These are phyloP conservation scores for Passerculus sandwichensis DNA, from an alignment of 2,797 vertebrate genomes.

Conservation along the genomic window DNA sequence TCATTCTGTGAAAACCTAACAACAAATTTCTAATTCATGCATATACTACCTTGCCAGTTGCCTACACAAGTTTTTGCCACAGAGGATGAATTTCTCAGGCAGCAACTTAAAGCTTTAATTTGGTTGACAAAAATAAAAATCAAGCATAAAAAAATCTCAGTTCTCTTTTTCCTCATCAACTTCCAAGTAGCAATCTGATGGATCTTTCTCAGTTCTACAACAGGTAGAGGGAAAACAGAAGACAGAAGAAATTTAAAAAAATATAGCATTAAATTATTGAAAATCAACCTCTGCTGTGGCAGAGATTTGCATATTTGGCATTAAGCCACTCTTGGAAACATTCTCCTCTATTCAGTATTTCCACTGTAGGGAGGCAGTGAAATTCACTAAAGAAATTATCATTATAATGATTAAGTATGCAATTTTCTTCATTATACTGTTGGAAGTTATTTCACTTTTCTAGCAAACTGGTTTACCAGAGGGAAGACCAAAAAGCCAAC, in stretches of 20 bases:
- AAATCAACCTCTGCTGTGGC: background rate
- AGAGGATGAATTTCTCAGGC: background rate
- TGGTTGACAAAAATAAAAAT: background rate
- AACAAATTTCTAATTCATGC: background rate
- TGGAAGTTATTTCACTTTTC: background rate
- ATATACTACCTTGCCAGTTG: background rate
- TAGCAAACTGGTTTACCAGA: background rate
- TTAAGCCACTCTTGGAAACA: slow-evolving; percentile 1
- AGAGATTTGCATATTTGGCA: background rate
- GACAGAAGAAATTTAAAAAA: background rate
- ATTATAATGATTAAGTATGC: background rate
- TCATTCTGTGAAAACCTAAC: background rate
- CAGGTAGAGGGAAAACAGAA: background rate
- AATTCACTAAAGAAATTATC: background rate
- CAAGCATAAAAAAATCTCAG: background rate
- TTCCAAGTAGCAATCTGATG: background rate
- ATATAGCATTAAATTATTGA: background rate
- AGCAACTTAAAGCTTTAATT: background rate
- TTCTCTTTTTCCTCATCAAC: background rate
- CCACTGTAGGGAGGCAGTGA: background rate
- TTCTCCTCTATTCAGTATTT: slow-evolving; percentile 7
- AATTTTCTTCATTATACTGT: background rate
- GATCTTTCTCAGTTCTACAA: background rate
- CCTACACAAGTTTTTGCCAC: background rate
- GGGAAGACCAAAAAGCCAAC: background rate